Percentiles rank a stretch among this genome's conserved stretches.
Evolutionary conservation across 2,888 invertebrate genomes (phyloP).

Genomic region (Plebejus melissa): DNA sequence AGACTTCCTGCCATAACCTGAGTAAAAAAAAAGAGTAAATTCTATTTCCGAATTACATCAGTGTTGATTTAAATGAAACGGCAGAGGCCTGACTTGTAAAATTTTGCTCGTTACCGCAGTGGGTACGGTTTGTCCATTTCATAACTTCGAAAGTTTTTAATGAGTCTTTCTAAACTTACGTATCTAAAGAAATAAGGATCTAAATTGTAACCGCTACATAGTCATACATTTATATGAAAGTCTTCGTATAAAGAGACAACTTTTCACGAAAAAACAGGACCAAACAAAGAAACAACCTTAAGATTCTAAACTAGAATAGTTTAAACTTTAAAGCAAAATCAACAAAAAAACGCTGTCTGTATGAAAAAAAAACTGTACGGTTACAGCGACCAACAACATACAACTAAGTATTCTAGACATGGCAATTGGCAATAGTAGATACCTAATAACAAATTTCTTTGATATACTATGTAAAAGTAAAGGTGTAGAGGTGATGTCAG

Average conservation of each 20-base stretch:
- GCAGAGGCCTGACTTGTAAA: neutral
- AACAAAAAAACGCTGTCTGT: too few species aligned
- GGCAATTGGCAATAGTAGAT: too few species aligned
- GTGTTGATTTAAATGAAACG: neutral
- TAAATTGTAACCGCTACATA: neutral
- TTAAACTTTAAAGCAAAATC: too few species aligned
- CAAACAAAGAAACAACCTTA: neutral
- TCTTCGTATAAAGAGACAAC: neutral
- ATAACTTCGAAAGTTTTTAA: slow-evolving; percentile 13
- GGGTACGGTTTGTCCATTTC: neutral
- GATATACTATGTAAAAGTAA: too few species aligned
- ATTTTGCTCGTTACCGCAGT: slow-evolving; percentile 22
- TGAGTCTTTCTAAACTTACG: slow-evolving; percentile 13
- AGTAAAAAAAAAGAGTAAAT: neutral
- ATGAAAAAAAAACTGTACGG: too few species aligned
- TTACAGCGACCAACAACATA: too few species aligned
- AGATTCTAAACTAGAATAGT: too few species aligned
- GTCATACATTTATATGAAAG: neutral
- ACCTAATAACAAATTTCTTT: too few species aligned
- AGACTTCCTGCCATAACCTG: too few species aligned
- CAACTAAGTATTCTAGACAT: too few species aligned
- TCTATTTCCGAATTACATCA: neutral
- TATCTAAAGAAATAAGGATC: neutral
- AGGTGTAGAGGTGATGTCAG: too few species aligned
- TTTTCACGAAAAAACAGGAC: neutral